These are phyloP conservation scores for Erpobdella octoculata DNA, from an alignment of 2,888 invertebrate species.

Conservation along the genomic window DNA sequence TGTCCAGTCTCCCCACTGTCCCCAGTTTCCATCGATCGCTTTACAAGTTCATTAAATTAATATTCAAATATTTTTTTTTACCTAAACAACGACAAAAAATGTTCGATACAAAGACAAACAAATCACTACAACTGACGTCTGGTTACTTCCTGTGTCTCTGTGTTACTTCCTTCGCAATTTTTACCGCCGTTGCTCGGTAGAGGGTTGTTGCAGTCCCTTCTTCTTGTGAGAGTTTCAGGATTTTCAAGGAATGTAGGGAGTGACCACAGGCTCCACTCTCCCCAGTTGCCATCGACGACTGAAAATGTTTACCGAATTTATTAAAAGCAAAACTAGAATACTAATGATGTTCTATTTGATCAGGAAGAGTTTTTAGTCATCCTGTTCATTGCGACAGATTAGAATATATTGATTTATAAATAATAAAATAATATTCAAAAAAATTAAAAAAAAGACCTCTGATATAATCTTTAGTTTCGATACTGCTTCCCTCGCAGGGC, in stretches of 20 bases:
- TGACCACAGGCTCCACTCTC: conserved; percentile 9
- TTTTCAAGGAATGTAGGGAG: not conserved
- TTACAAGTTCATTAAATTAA: not conserved
- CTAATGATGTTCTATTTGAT: no score
- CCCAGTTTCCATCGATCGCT: conserved; percentile 33
- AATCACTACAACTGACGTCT: conserved; percentile 10
- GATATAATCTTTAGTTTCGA: conserved; percentile 34
- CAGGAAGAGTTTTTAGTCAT: no score
- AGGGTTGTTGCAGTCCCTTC: conserved; percentile 15
- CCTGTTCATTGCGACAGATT: no score
- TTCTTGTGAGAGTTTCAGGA: not conserved
- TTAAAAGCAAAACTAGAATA: no score
- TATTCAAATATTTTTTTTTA: not conserved
- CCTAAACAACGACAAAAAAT: not conserved
- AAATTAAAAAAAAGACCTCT: not conserved
- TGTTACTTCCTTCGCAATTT: conserved; percentile 12
- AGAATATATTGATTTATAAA: no score
- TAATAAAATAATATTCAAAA: no score
- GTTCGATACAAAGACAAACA: not conserved
- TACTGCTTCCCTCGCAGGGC: conserved; percentile 42
- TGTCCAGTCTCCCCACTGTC: conserved; percentile 30
- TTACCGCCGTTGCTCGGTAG: conserved; percentile 4
- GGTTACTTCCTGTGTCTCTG: conserved; percentile 5
- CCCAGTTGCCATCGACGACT: conserved; percentile 23
- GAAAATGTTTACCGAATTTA: not conserved